Evolutionary conservation across 2,888 invertebrate genomes (phyloP), one percentile per base, ranked within the genome.

Genomic region (Sisyra terminalis): DNA sequence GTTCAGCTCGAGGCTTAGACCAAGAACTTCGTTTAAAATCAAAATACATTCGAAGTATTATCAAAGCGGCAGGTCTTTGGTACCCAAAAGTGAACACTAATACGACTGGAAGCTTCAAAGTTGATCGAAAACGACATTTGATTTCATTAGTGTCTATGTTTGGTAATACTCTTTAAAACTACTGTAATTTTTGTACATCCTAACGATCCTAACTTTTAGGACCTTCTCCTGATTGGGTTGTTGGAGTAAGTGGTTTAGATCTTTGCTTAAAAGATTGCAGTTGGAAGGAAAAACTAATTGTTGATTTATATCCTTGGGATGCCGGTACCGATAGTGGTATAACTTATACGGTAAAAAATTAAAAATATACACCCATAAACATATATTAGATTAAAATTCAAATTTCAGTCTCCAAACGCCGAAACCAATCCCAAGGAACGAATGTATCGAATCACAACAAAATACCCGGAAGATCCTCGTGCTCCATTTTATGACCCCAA

Each of bases 141-240:
- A 71, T 96, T 42, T 94, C 94, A 0, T 59, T 96, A 3, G 83
- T 80, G 0, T 86, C 86, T 1, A 87, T 87, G 87, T 79, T 87
- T 54, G 83, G 82, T 79, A 58, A 58, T 58, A 47, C 36, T 39
- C 14, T 29, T 39, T 39, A 42, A 32, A 29, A 16, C 32, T 17
- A 13, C 24, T 18, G 29, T 10, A 2, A 2, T 11, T 14, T 29
- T 2, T 3, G 8, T 3, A 32, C 17, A 41, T 34, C 10, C 3
- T 30, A 11, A 17, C 35, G 9, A 9, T 10, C 3, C 11, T 1
- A 15, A 1, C 45, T 47, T 51, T 11, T 48, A 83, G 85, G 92
- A 1, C 97, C 97, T 0, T 90, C 93, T 9, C 97, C 97, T 0
- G 97, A 98, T 66, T 98, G 97, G 97, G 85, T 94, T 52, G 87